Evolutionary conservation across 2,888 invertebrate genomes (phyloP), one percentile per base, ranked within the genome.

Genomic region (Nemotelus nigrinus): DNA sequence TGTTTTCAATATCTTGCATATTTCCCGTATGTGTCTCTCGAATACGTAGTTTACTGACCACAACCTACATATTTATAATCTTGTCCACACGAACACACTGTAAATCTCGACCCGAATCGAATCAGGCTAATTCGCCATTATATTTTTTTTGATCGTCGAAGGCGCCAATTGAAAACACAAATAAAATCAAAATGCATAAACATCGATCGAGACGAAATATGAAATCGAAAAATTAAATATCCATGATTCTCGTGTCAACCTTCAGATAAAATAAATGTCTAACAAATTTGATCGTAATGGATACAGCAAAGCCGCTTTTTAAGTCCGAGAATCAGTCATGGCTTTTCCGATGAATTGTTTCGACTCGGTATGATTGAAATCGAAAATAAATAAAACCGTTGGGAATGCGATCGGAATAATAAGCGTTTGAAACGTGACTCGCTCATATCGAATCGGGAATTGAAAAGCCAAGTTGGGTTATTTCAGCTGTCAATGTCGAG

Each of bases 291-390:
- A 47, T 10, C 6, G 53, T 53, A 70, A 47, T 70, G 55, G 70
- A 70, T 70, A 70, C 55, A 55, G 10, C 55, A 25, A 25, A 25
- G 0, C 25, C 25, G 25, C 25, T 50, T 48, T 39, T n/a, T n/a
- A 3, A 3, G 44, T 2, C 6, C 44, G 63, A 65, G 65, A 76
- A 53, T 47, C 50, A 43, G 48, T 53, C 63, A 71, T 44, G 67
- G 70, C 47, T 64, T 58, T 50, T 50, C 72, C 48, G 60, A 78
- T 25, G 25, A 25, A 25, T 25, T 25, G 77, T 76, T 53, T 48
- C 71, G 77, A 76, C 25, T 25, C 25, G 25, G 65, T 76, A 71
- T 76, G 76, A 55, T 67, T 65, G 43, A 72, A 78, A 77, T 77
- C 65, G 78, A 65, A 65, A 78, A 78, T 78, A 71, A 71, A 25